Evolutionary conservation across 1,140 invertebrate species (phyloP), one percentile per base, ranked within the genome.

Genomic region (Tigriopus japonicus): DNA sequence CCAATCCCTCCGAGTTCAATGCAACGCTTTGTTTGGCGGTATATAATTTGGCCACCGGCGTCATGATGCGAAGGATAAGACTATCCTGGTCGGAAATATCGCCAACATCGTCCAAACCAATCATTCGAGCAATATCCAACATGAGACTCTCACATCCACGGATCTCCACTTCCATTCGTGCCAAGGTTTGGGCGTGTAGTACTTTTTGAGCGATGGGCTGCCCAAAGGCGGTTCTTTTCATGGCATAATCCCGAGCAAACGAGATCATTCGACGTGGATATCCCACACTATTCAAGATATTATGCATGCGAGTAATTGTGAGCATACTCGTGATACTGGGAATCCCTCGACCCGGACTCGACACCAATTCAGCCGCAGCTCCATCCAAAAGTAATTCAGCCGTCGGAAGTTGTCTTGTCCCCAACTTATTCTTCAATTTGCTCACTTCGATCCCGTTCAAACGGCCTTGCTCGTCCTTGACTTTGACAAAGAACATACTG

Each of bases 321-420:
- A 81, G 65, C 78, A 80, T 80, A 59, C 71, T 70, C n/a, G 76
- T 67, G 52, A 80, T 80, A 17, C 66, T 67, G 13, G 77, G 67
- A 6, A 80, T 73, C 10, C 79, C 79, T 53, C 76, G 66, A 10
- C 78, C 79, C 62, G 71, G 69, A n/a, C 72, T 70, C 13, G 75
- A 75, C 10, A 78, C 69, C 69, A 77, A 62, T 52, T 68, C 65
- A 6, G 77, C 78, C 19, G 67, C 64, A 14, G 72, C 68, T 14
- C 79, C 78, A 68, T 80, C 73, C 6, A 81, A 42, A 52, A 58
- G 66, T 5, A 80, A 67, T 65, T 80, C 79, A 6, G 77, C 79
- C 5, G 79, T 80, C 15, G 79, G 79, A n/a, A 80, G 64, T 65
- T 81, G 78, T 55, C 73, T 65, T 1, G 79, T 80, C 35, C 77